Conservation (phyloP, 1,140 invertebrate species). For the Drosophila kanapiae region DNA sequence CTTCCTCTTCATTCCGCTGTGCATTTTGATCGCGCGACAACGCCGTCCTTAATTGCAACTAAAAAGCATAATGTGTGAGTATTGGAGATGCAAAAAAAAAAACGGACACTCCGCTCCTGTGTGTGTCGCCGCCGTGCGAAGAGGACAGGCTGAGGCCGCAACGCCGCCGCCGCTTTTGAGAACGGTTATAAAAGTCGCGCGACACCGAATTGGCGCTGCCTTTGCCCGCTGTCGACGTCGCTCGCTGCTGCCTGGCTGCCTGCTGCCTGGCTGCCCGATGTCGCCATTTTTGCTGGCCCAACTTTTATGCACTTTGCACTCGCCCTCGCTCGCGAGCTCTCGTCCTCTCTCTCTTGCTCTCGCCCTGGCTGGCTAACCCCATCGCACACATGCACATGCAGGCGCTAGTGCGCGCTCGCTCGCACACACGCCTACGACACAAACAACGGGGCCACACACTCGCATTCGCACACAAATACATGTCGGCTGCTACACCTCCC, state of each 20-base stretch:
- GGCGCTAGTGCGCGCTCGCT: conserved; percentile 25
- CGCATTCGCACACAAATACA: conserved; percentile 29
- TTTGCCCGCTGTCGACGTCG: conserved; percentile 29
- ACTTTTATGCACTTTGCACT: conserved; percentile 79
- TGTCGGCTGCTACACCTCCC: conserved; percentile 5
- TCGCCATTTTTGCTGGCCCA: conserved; percentile 77
- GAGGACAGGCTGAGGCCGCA: conserved; percentile 51
- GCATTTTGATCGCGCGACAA: conserved; percentile 45
- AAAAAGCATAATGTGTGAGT: not conserved
- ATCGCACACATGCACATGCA: conserved; percentile 25
- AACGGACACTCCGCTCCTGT: not conserved
- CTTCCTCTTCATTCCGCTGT: conserved; percentile 39
- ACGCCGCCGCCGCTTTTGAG: conserved; percentile 67
- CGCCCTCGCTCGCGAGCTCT: conserved; percentile 41
- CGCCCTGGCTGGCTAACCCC: conserved; percentile 17
- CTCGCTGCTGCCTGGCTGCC: conserved; percentile 39
- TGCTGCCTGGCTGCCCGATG: conserved; percentile 47
- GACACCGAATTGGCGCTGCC: conserved; percentile 59
- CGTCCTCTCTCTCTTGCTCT: conserved; percentile 29
- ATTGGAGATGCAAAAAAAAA: not conserved
- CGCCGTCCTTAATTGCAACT: conserved; percentile 15
- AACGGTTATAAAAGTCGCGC: conserved; percentile 77
- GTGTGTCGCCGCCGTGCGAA: conserved; percentile 25
- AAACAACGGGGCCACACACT: conserved; percentile 37
- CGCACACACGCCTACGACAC: conserved; percentile 55